Evolutionary conservation across 1,140 invertebrate species (phyloP), one percentile per base, ranked within the genome.

Genomic region (Heliconius melpomene): DNA sequence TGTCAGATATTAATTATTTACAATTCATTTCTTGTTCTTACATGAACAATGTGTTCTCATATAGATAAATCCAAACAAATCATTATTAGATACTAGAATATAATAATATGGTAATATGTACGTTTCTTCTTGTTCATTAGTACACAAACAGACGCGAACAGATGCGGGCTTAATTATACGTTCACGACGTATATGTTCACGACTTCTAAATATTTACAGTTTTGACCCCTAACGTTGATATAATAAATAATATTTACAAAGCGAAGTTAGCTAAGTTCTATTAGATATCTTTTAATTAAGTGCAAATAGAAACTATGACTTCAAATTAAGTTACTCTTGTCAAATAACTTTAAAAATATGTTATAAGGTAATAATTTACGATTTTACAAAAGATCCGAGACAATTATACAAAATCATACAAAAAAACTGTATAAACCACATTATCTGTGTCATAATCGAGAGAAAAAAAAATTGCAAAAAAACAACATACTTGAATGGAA

Each of bases 401-500:
- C 74, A 75, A 75, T 60, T 60, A 75, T 60, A 36, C 18, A 66
- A 66, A 32, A 26, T 66, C 32, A 40, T 20, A 66, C 29, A 66
- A 75, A 40, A 75, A 60, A 13, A 40, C 2, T 66, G n/a, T 23
- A 38, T 66, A 75, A 75, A 26, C n/a, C 52, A 66, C 54, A n/a
- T 74, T 46, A 26, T 74, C 38, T 20, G 40, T 29, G 11, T 26
- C 26, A 60, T 75, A 38, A 57, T 11, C 8, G 57, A 52, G 50
- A 52, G 50, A 52, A 46, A 75, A 57, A 54, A 71, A 77, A 70
- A 50, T 2, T 9, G 7, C 26, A 77, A 32, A 71, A 77, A 70
- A 77, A 52, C 18, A 38, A 50, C 23, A 71, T 77, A 38, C 36
- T 46, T 70, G 32, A 36, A 36, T 36, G 32, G 32, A 36, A 36